Evolutionary conservation across 1,140 invertebrate genomes (phyloP), one percentile per base, ranked within the genome.

Genomic region (Tribolium castaneum): DNA sequence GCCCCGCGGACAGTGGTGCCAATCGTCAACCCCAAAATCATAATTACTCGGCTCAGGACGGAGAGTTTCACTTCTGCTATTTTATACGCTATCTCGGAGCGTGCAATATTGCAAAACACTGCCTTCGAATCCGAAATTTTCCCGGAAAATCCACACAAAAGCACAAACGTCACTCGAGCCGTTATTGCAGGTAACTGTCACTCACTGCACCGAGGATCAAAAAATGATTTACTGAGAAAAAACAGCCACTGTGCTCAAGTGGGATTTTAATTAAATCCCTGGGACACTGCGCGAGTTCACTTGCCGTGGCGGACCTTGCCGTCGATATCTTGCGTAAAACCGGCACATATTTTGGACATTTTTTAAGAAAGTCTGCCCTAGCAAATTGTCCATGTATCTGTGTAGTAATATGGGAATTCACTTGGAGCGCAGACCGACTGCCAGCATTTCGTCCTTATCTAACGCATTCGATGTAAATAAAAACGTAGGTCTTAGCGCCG

Each of bases 331-430:
- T 66, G 70, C 52, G 74, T 72, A 76, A 78, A 81, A 76, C 79
- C 78, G 72, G 25, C 73, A 62, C 76, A 78, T 83, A 82, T 85
- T 85, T 84, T 80, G 84, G 82, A 81, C 78, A 83, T 84, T 85
- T 83, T 85, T 84, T 82, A 82, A 83, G 81, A 85, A 83, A 85
- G 80, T 80, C 82, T 79, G 80, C 80, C 83, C 82, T 80, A 82
- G 81, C 83, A 82, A 84, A 85, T 85, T 84, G 80, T 85, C 84
- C 82, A 75, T 83, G 83, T 85, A 84, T 85, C 81, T 84, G 81
- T 86, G 82, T 81, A 81, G 81, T 85, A 84, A 83, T 83, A 81
- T 71, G 80, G 83, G 81, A 83, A 84, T 82, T 81, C 75, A 78
- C 71, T 76, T 39, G 45, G 70, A 70, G 39, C 70, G 39, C 34